Evolutionary conservation across 30 jellyfish, hydroid and myxozoan genomes (phyloP).

Genomic region (Mastigias papua): DNA sequence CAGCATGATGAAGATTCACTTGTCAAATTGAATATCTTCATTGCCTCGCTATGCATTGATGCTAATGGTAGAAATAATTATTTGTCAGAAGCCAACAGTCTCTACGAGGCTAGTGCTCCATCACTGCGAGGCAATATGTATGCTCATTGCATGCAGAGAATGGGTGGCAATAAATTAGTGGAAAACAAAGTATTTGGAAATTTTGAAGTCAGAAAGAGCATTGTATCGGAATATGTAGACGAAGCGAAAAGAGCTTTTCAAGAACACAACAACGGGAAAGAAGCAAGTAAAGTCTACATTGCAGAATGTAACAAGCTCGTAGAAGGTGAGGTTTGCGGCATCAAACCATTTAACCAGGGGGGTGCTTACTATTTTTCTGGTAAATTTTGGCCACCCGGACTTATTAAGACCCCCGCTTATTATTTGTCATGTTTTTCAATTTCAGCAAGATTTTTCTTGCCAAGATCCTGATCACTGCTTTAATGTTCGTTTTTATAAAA

Average conservation of each 20-base stretch:
- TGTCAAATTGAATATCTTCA: conserved; percentile 44
- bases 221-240: not conserved
- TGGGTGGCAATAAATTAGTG: not conserved
- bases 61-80: conserved; percentile 27
- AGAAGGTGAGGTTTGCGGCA: conserved; percentile 2
- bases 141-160: conserved; percentile 11
- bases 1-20: not conserved
- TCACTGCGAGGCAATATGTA: not conserved
- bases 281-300: not conserved
- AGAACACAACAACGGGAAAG: not conserved
- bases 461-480: no score
- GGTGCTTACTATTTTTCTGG: no score
- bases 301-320: conserved; percentile 4
- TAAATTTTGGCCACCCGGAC: no score
- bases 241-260: not conserved
- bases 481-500: no score
- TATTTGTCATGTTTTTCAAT: no score
- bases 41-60: conserved; percentile 47
- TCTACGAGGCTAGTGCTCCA: conserved; percentile 36
- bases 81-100: conserved; percentile 63
- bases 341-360: no score
- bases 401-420: no score
- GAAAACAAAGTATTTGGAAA: not conserved
- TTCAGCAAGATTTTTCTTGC: no score
- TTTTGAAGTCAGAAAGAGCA: not conserved